phyloP scores from a whole-genome alignment of 2,888 invertebrate species.

The Pyrrhosoma nymphula region DNA sequence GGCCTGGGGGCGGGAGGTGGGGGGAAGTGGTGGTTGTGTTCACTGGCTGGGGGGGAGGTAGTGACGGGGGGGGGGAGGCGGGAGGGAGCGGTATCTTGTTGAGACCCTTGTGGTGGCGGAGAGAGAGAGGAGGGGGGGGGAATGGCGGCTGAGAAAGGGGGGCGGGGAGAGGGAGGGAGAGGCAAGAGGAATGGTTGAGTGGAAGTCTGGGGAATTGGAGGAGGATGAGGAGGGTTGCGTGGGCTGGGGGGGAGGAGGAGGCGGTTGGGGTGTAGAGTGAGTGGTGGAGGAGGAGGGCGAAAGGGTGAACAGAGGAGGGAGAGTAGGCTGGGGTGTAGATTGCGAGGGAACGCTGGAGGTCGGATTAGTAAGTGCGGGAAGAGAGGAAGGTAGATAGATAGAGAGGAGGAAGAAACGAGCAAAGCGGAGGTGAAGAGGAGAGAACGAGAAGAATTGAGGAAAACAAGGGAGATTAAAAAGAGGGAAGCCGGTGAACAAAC shows the following conservation, averaged over 20 bases:
- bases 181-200: slow-evolving; percentile 73
- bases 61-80: slow-evolving; percentile 72
- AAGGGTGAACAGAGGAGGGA: slow-evolving; percentile 62
- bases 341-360: slow-evolving; percentile 73
- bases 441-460: no score
- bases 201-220: slow-evolving; percentile 49
- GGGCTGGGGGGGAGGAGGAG: slow-evolving; percentile 15
- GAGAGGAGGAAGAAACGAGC: slow-evolving; percentile 51
- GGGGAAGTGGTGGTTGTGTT: slow-evolving; percentile 45
- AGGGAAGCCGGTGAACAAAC: not conserved
- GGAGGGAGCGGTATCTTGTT: slow-evolving; percentile 70
- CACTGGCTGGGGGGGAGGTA: not conserved
- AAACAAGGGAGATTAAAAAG: not conserved
- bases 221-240: slow-evolving; percentile 1
- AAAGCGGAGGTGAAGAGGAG: not conserved
- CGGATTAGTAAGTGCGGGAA: slow-evolving; percentile 71
- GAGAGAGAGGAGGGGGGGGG: slow-evolving; percentile 72
- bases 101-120: slow-evolving; percentile 69
- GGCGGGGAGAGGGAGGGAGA: slow-evolving; percentile 73
- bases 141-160: slow-evolving; percentile 72
- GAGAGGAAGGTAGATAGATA: slow-evolving; percentile 68
- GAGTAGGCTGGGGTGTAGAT: slow-evolving; percentile 56
- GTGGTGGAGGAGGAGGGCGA: slow-evolving; percentile 66
- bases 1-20: not conserved
- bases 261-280: slow-evolving; percentile 57